These are phyloP conservation scores for Drosophila neoperkinsi DNA, from an alignment of 2,888 invertebrate genomes.

Conservation along the genomic window DNA sequence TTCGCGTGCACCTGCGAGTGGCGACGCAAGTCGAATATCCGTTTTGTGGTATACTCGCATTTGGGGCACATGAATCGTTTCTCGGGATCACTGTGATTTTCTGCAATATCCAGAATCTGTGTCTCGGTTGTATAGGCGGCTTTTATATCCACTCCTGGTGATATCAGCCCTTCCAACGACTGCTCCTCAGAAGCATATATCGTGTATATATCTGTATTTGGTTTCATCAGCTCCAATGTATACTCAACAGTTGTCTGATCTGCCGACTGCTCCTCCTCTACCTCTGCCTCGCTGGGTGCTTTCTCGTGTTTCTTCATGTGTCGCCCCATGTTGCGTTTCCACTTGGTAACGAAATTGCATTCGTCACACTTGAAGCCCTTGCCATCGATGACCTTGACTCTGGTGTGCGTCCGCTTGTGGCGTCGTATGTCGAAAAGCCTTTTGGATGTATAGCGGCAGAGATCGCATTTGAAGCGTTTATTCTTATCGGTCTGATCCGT, in stretches of 20 bases:
- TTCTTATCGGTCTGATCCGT: not conserved
- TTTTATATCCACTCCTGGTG: not conserved
- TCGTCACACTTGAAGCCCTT: slow-evolving; percentile 24
- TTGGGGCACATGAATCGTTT: slow-evolving; percentile 28
- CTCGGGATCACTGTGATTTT: not conserved
- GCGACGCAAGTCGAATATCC: slow-evolving; percentile 36
- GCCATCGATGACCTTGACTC: slow-evolving; percentile 13
- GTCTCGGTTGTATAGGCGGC: not conserved
- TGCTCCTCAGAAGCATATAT: not conserved
- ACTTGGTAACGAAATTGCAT: slow-evolving; percentile 44
- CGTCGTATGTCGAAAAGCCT: slow-evolving; percentile 41
- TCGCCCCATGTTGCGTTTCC: slow-evolving; percentile 47
- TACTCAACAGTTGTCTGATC: slow-evolving; percentile 8
- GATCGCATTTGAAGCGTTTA: slow-evolving; percentile 31
- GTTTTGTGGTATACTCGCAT: slow-evolving; percentile 42
- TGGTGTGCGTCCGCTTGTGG: slow-evolving; percentile 27
- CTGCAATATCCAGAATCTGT: not conserved
- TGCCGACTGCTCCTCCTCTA: not conserved
- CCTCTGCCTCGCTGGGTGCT: not conserved
- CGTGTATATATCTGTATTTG: slow-evolving; percentile 2
- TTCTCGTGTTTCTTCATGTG: slow-evolving; percentile 31
- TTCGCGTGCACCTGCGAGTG: slow-evolving; percentile 27
- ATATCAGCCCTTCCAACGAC: not conserved
- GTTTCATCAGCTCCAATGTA: slow-evolving; percentile 14
- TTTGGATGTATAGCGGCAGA: slow-evolving; percentile 39